A percentile compares a stretch with the other conserved stretches of the same genome.
These are phyloP conservation scores for Toxotes chatareus DNA, from an alignment of 2,113 vertebrate species.

Conservation along the genomic window DNA sequence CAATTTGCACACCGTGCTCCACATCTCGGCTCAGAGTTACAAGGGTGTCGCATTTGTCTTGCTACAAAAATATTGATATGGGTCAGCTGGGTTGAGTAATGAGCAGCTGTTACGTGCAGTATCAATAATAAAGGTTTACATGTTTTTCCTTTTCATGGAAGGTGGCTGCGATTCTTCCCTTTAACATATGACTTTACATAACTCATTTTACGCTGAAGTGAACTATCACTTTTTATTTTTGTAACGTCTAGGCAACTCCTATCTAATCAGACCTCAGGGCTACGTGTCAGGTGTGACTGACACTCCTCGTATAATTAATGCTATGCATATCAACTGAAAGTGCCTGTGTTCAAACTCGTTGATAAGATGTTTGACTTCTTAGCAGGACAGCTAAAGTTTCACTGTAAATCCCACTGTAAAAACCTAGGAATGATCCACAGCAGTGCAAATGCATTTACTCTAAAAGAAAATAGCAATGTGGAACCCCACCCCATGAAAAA, in stretches of 20 bases:
- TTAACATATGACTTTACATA: background rate
- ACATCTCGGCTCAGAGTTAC: conserved; percentile 13
- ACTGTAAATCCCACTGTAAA: background rate
- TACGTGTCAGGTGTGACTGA: conserved; percentile 19
- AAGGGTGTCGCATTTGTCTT: conserved; percentile 41
- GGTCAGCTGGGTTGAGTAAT: conserved; percentile 37
- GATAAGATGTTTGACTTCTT: conserved; percentile 1
- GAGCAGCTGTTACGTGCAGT: conserved; percentile 40
- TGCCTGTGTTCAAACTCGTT: conserved; percentile 44
- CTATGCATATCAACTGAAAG: conserved; percentile 24
- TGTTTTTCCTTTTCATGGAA: conserved; percentile 19
- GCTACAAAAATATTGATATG: conserved; percentile 51
- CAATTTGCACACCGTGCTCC: conserved; percentile 24
- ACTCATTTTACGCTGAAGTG: conserved; percentile 2
- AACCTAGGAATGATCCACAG: background rate
- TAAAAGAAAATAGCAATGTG: too few relatives aligned
- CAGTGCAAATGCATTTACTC: background rate
- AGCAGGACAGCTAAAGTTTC: background rate
- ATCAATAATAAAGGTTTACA: conserved; percentile 33
- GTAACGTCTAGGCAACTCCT: conserved; percentile 30
- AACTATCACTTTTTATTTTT: conserved; percentile 7
- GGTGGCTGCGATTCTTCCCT: background rate
- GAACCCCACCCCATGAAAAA: too few relatives aligned
- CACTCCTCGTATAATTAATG: conserved; percentile 46
- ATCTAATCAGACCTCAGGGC: conserved; percentile 37